These are phyloP conservation scores for Idaea aversata DNA, from an alignment of 2,888 invertebrate genomes.

Conservation along the genomic window DNA sequence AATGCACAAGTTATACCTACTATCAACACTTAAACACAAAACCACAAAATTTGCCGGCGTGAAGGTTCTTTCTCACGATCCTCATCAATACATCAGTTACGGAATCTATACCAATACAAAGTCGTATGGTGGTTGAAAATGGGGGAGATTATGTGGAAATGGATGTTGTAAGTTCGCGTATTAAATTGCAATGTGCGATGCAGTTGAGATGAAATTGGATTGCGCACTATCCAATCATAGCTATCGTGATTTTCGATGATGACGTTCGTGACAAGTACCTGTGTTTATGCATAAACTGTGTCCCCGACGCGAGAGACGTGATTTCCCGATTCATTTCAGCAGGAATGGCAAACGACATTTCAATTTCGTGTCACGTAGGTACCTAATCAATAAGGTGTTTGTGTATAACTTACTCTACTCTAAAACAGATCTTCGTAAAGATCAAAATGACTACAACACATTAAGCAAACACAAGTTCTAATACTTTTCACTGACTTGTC, in stretches of 20 bases:
- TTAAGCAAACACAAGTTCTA: too few relatives aligned
- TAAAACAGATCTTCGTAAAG: too few relatives aligned
- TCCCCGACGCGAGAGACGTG: conserved; percentile 1
- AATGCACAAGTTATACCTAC: not conserved
- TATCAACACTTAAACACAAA: not conserved
- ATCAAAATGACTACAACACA: too few relatives aligned
- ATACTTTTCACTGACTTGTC: too few relatives aligned
- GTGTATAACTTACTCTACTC: too few relatives aligned
- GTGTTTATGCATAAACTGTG: conserved; percentile 22
- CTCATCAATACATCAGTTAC: not conserved
- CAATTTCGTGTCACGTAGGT: not conserved
- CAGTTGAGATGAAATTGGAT: conserved; percentile 66
- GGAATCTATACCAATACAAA: not conserved
- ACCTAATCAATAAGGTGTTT: not conserved
- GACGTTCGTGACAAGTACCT: conserved; percentile 55
- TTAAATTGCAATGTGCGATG: conserved; percentile 67
- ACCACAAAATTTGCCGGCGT: not conserved
- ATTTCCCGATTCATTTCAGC: not conserved
- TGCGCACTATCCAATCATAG: conserved; percentile 67
- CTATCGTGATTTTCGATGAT: conserved; percentile 66
- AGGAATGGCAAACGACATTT: conserved; percentile 7
- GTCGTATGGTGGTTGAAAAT: conserved; percentile 18
- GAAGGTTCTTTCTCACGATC: not conserved
- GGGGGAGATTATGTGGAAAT: conserved; percentile 42
- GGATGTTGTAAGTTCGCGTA: conserved; percentile 57